phyloP scores from a whole-genome alignment of 1,140 invertebrate species.

The Vanessa atalanta region DNA sequence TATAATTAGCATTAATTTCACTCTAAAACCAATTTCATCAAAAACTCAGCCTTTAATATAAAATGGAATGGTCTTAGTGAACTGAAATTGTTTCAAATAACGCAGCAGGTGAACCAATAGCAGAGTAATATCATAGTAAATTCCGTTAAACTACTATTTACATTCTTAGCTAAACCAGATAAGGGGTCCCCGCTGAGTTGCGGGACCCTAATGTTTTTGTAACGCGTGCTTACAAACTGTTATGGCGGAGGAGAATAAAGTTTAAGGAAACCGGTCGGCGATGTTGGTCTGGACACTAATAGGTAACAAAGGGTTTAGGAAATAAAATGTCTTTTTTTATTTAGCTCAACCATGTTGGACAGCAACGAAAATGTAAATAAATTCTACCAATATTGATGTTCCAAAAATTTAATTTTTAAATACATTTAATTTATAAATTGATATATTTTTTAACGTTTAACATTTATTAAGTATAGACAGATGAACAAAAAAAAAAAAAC shows the following conservation, averaged over 20 bases:
- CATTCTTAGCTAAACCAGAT: conserved; percentile 15
- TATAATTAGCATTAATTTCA: no score
- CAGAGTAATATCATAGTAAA: conserved; percentile 15
- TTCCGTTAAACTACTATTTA: conserved; percentile 21
- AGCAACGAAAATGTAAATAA: not conserved
- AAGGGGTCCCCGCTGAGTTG: conserved; percentile 33
- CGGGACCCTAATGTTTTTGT: conserved; percentile 24
- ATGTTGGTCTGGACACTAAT: conserved; percentile 14
- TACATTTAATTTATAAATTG: no score
- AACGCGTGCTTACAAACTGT: conserved; percentile 36
- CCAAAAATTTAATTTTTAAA: no score
- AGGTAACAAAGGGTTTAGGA: not conserved
- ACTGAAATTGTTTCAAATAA: conserved; percentile 5
- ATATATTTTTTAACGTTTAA: no score
- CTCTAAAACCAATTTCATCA: no score
- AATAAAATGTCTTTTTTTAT: conserved; percentile 7
- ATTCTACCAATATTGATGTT: no score
- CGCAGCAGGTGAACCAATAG: conserved; percentile 15
- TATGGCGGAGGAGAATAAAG: conserved; percentile 28
- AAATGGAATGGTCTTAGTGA: not conserved
- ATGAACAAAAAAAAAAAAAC: no score
- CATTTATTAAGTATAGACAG: no score
- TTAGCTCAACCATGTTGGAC: not conserved
- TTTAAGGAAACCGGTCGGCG: conserved; percentile 18
- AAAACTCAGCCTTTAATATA: no score